Conservation (phyloP, 2,797 vertebrate genomes). For the Enteromius trimaculatus region DNA sequence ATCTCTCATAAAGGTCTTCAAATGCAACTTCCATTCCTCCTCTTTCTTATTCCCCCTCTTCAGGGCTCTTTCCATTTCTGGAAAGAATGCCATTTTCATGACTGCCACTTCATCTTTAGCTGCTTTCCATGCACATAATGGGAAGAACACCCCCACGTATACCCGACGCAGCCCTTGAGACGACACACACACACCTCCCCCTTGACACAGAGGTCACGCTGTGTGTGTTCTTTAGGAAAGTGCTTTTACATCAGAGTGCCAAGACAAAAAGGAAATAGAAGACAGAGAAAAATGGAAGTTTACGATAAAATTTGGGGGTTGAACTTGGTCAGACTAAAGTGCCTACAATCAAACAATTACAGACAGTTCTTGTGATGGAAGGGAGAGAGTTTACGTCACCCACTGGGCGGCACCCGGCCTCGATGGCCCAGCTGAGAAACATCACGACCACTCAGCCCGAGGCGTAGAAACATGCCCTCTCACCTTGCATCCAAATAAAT, state of each 20-base stretch:
- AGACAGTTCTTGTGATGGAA: background rate
- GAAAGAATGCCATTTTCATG: conserved; percentile 53
- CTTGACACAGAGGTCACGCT: conserved; percentile 42
- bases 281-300: conserved; percentile 19
- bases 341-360: background rate
- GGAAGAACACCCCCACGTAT: conserved; percentile 36
- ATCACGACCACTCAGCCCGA: conserved; percentile 34
- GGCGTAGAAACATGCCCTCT: conserved; percentile 37
- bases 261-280: conserved; percentile 37
- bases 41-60: conserved; percentile 28
- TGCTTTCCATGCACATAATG: conserved; percentile 37
- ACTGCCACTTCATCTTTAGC: conserved; percentile 57
- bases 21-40: conserved; percentile 39
- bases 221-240: conserved; percentile 49
- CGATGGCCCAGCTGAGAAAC: conserved; percentile 35
- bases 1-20: conserved; percentile 39
- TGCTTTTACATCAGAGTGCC: conserved; percentile 20
- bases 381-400: background rate
- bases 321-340: conserved; percentile 26
- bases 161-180: conserved; percentile 28
- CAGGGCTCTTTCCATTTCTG: conserved; percentile 39
- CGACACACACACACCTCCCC: conserved; percentile 15
- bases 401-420: background rate
- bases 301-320: conserved; percentile 1
- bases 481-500: conserved; percentile 49